A percentile compares a stretch with the other conserved stretches of the same genome.
Conservation (phyloP, 2,113 vertebrate genomes). For the Passer montanus region DNA sequence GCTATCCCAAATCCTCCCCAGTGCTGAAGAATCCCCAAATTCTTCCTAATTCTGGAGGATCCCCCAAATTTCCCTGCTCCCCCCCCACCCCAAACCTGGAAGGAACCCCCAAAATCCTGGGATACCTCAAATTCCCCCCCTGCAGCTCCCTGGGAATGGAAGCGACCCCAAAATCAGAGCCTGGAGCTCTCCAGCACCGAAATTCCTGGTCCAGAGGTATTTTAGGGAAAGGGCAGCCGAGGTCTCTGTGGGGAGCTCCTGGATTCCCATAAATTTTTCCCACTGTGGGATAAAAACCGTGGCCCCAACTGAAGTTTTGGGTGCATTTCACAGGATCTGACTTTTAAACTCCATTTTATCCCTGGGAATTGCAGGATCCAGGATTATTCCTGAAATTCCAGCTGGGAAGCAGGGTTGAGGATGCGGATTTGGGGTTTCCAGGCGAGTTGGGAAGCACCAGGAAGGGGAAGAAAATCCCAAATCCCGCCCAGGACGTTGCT, state of each 20-base stretch:
- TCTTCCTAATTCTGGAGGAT: not conserved
- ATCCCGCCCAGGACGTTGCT: not conserved
- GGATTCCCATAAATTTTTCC: not conserved
- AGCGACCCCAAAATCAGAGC: rapidly evolving
- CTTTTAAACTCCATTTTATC: not conserved
- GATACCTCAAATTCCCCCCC: not conserved
- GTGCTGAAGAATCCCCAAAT: not conserved
- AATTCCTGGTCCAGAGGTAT: rapidly evolving
- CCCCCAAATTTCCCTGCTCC: rapidly evolving
- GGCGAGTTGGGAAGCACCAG: rapidly evolving
- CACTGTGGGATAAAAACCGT: not conserved
- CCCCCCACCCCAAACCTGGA: too few relatives aligned
- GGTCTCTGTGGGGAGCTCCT: not conserved
- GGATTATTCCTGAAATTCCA: not conserved
- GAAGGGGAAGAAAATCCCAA: not conserved
- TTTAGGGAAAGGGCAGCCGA: rapidly evolving
- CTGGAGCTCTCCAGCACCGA: not conserved
- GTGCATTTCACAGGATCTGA: rapidly evolving
- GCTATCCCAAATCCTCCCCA: not conserved
- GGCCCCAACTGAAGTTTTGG: rapidly evolving
- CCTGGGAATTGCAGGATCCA: rapidly evolving
- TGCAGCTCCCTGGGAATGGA: not conserved
- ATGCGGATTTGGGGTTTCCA: rapidly evolving
- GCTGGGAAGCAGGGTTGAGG: not conserved
- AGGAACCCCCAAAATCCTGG: not conserved